Base-by-base conservation (phyloP, 1,140 invertebrate species). In the Drosophila lacertosa region DNA sequence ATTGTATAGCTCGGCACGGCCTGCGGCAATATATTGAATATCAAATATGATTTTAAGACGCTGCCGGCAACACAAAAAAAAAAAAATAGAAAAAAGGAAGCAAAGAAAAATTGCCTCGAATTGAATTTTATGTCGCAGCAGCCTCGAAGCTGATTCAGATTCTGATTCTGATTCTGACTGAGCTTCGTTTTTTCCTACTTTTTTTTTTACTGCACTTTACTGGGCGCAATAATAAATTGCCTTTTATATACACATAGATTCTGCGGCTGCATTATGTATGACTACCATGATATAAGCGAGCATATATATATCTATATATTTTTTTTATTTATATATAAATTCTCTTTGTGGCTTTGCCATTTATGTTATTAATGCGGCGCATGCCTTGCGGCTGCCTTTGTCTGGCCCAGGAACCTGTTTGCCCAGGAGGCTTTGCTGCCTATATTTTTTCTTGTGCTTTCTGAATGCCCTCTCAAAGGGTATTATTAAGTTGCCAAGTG, bases 91-190 rank as follows among this genome's bases (percentile, higher is more conserved):
- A 7, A 29, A 29, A 29, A 29, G 26, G n/a, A n/a, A n/a, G n/a
- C n/a, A 26, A 55, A 67, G 57, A 67, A 71, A 83, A 76, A 79
- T 76, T 55, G 26, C 57, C 20, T 74, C 65, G 67, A 80, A 86
- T 84, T 86, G 80, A 83, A 83, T 83, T 83, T 83, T 83, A 83
- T 75, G 79, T 74, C 70, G 78, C 67, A 70, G 53, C 45, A 63
- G 47, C 66, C 53, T 51, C 44, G 70, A 35, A 51, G 32, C 32
- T 47, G 18, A 22, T 55, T 10, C 48, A 6, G 29, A 16, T 20
- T 35, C 42, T 51, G 54, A 48, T 32, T 40, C 4, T 3, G 42
- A 26, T 24, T 53, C 11, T 39, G n/a, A n/a, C n/a, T 50, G 33
- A 29, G 22, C 9, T 44, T 24, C 45, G 9, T 10, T 44, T 22